These are phyloP conservation scores for Cylindroiulus punctatus DNA, from an alignment of 2,888 invertebrate species.

Conservation along the genomic window DNA sequence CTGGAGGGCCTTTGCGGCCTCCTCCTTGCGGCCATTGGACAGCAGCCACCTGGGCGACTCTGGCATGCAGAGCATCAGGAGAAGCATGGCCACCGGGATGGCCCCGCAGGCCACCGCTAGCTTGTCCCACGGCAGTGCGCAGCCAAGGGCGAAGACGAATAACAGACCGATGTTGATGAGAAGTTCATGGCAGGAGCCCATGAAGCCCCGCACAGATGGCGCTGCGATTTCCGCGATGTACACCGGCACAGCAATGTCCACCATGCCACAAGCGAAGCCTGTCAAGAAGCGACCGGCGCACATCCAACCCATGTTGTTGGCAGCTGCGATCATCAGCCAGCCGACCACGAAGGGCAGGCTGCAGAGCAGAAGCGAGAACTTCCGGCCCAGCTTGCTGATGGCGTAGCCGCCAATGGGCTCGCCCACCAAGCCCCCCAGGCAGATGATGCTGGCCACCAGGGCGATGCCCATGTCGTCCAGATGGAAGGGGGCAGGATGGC, in stretches of 20 bases:
- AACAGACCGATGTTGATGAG: slow-evolving; percentile 56
- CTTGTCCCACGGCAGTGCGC: slow-evolving; percentile 50
- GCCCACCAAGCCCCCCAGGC: neutral
- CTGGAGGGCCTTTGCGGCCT: neutral
- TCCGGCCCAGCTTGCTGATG: slow-evolving; percentile 3
- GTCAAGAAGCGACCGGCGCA: slow-evolving; percentile 3
- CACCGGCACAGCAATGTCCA: slow-evolving; percentile 52
- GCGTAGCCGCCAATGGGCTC: neutral
- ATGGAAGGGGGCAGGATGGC: neutral
- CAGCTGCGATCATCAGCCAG: neutral
- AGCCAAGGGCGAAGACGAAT: slow-evolving; percentile 40
- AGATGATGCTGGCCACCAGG: slow-evolving; percentile 15
- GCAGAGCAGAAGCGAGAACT: neutral
- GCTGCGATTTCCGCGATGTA: slow-evolving; percentile 58
- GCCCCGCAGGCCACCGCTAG: slow-evolving; percentile 53
- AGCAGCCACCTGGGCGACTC: slow-evolving; percentile 56
- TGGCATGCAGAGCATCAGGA: slow-evolving; percentile 52
- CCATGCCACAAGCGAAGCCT: slow-evolving; percentile 56
- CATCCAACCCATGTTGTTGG: neutral
- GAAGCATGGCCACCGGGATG: neutral
- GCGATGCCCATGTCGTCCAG: neutral
- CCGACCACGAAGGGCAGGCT: slow-evolving; percentile 42
- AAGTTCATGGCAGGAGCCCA: slow-evolving; percentile 57
- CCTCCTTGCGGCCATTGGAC: neutral
- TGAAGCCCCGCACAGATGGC: slow-evolving; percentile 57